phyloP scores from a whole-genome alignment of 2,888 invertebrate species.

The Gerris lacustris region DNA sequence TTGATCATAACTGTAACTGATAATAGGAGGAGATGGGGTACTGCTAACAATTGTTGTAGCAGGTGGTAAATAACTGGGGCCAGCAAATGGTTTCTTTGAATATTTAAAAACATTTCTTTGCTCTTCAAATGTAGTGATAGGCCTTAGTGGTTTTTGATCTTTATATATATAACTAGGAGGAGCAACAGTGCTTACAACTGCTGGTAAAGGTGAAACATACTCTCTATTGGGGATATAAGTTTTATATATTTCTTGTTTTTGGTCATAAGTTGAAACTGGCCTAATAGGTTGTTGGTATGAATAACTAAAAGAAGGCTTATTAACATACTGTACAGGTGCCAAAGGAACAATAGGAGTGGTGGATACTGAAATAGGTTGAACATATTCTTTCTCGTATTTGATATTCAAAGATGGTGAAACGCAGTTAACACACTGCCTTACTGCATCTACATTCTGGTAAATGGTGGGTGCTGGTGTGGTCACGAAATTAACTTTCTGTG shows the following conservation, averaged over 20 bases:
- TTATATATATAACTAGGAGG: not conserved
- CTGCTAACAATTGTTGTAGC: not conserved
- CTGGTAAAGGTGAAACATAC: not conserved
- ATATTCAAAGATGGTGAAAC: not conserved
- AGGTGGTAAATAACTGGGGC: not conserved
- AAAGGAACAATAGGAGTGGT: conserved; percentile 24
- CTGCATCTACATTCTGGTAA: not conserved
- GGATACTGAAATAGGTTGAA: conserved; percentile 11
- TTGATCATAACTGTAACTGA: not conserved
- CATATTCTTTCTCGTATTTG: not conserved
- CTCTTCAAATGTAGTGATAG: too few relatives aligned
- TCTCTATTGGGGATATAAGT: not conserved
- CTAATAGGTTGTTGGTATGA: conserved; percentile 16
- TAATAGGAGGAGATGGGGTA: conserved; percentile 13
- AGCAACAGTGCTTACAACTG: not conserved
- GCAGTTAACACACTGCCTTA: not conserved
- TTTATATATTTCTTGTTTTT: not conserved
- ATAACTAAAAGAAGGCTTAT: conserved; percentile 20
- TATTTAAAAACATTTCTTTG: too few relatives aligned
- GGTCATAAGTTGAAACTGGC: not conserved
- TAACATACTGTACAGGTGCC: conserved; percentile 26
- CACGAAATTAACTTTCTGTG: not conserved
- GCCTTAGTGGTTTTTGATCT: not conserved
- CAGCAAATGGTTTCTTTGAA: not conserved
- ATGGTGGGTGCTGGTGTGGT: not conserved